These are phyloP conservation scores for Ormyrus rosae DNA, from an alignment of 2,888 invertebrate species.

Conservation along the genomic window DNA sequence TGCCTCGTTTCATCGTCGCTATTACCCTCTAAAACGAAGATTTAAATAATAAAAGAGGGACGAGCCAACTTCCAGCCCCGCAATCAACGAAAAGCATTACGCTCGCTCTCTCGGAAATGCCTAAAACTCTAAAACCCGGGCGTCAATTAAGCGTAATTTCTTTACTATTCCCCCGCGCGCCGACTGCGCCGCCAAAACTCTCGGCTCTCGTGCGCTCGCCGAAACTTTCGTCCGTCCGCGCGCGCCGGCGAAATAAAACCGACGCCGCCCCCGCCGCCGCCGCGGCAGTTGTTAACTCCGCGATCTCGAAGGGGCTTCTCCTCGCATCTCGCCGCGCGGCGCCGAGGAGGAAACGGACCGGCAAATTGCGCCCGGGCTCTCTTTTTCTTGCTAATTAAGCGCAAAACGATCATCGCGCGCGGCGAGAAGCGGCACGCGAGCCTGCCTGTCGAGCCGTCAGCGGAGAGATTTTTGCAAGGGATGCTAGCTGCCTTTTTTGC, in stretches of 20 bases:
- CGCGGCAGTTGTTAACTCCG: conserved; percentile 10
- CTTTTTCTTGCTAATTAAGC: conserved; percentile 37
- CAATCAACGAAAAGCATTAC: too few species aligned
- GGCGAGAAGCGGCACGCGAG: conserved; percentile 11
- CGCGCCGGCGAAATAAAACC: conserved; percentile 14
- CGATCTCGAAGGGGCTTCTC: neutral
- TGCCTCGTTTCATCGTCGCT: too few species aligned
- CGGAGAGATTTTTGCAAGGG: too few species aligned
- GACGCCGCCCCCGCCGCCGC: neutral
- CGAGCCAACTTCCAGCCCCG: too few species aligned
- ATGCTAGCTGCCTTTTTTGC: too few species aligned
- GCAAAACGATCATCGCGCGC: neutral
- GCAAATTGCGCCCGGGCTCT: conserved; percentile 28
- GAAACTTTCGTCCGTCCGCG: conserved; percentile 13
- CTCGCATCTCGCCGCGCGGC: neutral
- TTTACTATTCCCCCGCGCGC: too few species aligned
- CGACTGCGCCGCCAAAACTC: neutral
- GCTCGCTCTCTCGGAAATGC: too few species aligned
- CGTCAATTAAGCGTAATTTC: too few species aligned
- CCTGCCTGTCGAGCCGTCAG: neutral
- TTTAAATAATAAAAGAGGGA: too few species aligned
- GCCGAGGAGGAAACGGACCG: conserved; percentile 33
- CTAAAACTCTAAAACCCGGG: too few species aligned
- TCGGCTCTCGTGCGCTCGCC: neutral
- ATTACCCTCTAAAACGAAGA: too few species aligned